Evolutionary conservation across 2,797 vertebrate genomes (phyloP), one percentile per base, ranked within the genome.

Genomic region (Propithecus deckenii): DNA sequence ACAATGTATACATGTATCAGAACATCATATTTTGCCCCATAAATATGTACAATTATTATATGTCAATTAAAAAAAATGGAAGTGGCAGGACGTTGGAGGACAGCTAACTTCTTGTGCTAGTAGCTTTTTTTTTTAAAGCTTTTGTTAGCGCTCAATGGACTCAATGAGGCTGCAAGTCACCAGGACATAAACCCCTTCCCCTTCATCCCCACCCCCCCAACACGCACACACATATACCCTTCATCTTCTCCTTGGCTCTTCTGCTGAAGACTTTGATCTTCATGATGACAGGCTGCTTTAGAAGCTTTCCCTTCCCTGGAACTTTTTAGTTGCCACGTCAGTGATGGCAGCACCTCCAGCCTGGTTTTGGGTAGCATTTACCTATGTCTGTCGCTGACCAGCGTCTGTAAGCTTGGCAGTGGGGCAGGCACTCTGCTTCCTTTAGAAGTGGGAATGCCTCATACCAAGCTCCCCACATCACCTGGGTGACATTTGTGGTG

Each of bases 401-500:
- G 30, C 20, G 22, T 20, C 99, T 99, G 99, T 72, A 99, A 99
- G 92, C 96, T 99, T 99, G 95, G 99, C 99, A 91, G 98, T 99
- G 87, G 99, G 99, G 97, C 99, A 99, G 98, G 99, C 98, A 83
- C 98, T 93, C 0, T 99, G 98, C 97, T 99, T 99, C n/a, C 98
- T 99, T 97, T 99, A 99, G 97, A 99, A 97, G 91, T 99, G 99
- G 94, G 99, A 99, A 92, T 99, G 99, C 93, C 99, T 99, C 99
- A 99, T 99, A 67, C 99, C 99, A 94, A 99, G 99, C 97, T 99
- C 99, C 30, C 99, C 99, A 67, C 99, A 99, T 99, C 99, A 80
- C 99, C 99, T 1, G 99, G 99, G 94, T 99, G 99, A 96, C 96
- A 96, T 97, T 97, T 98, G 89, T 99, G 99, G 98, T 99, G 99